Evolutionary conservation across 2,797 vertebrate genomes (phyloP), one percentile per base, ranked within the genome.

Genomic region (Myotis myotis): DNA sequence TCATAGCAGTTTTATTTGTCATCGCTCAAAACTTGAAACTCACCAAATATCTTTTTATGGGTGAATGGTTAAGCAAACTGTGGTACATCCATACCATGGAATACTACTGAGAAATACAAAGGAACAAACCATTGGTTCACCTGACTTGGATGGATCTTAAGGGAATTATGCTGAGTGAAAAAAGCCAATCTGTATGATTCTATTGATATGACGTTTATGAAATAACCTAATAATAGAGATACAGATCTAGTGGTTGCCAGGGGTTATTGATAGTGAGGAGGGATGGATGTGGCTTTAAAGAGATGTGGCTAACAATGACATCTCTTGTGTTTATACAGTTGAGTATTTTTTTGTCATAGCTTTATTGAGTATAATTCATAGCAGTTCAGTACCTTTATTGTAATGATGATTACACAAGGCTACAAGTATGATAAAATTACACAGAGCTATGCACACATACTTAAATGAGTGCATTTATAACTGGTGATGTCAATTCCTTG

Each of bases 1-100:
- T 96, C 71, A 83, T 30, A 71, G 91, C 66, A 53, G 76, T 94
- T 95, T 95, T 87, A 93, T 93, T 88, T 87, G 60, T 86, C 83
- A 89, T 44, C 93, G 28, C 53, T 87, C 66, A 81, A 95, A 95
- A 89, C 5, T 96, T 75, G 93, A 95, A 95, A 76, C 49, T 60
- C 81, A 85, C 53, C 71, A 93, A 94, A 89, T 36, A 10, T 51
- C 53, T 86, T 93, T 74, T 83, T 71, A 75, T 22, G 44, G n/a
- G 20, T 79, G 55, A 87, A 47, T 72, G 49, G 75, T 60, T 95
- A 80, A 94, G 51, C 28, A 68, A 91, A 83, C 57, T 51, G n/a
- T 66, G 71, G 87, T 76, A 51, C 28, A 86, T 80, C 87, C 86
- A 84, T 44, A 87, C 10, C 6, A 36, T 16, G 57, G 28, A 70